phyloP scores from a whole-genome alignment of 2,113 vertebrate species.

The Nothocercus nigrocapillus region DNA sequence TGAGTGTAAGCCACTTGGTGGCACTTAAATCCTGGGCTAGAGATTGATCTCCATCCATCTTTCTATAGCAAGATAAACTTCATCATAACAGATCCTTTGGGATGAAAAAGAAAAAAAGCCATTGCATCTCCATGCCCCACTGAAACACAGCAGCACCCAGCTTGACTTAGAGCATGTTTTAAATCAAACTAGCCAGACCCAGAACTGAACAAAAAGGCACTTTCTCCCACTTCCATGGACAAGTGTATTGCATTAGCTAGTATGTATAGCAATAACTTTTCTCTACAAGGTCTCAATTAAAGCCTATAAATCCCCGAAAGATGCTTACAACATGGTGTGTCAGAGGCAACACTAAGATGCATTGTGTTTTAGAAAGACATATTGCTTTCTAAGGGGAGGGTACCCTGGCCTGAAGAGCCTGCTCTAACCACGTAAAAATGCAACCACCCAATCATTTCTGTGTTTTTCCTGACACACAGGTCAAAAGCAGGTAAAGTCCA shows the following conservation, averaged over 20 bases:
- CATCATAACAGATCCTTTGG: background rate
- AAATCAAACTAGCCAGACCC: background rate
- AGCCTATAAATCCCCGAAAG: background rate
- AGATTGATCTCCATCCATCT: background rate
- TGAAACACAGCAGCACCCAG: background rate
- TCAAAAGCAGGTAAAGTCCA: background rate
- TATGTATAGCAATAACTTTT: background rate
- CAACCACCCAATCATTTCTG: background rate
- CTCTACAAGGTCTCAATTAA: background rate
- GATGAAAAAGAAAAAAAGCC: background rate
- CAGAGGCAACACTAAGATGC: background rate
- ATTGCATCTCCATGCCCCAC: background rate
- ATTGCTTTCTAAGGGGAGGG: background rate
- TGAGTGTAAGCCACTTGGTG: background rate
- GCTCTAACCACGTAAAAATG: background rate
- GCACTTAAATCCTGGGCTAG: background rate
- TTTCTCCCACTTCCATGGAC: background rate
- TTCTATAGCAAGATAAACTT: background rate
- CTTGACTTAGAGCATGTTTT: background rate
- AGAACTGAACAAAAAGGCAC: background rate
- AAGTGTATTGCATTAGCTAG: background rate
- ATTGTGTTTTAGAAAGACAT: background rate
- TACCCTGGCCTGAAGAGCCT: background rate
- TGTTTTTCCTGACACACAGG: accelerated
- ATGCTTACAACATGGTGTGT: background rate